phyloP scores from a whole-genome alignment of 2,797 vertebrate species.

The Myotis planiceps region DNA sequence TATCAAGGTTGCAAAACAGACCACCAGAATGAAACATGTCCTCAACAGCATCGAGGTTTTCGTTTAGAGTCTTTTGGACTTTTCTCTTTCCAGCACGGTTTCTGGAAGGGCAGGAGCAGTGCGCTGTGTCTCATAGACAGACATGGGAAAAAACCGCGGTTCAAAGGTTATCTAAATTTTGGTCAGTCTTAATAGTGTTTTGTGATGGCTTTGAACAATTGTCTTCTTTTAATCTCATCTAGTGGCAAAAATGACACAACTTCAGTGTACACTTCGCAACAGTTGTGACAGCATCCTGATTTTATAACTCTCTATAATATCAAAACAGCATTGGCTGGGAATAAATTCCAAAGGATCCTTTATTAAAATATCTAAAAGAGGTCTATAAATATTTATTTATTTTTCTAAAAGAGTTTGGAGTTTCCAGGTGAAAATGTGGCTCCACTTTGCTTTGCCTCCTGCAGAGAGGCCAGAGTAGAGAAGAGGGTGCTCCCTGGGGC shows the following conservation, averaged over 20 bases:
- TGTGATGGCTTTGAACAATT: constrained; percentile 97
- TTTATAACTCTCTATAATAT: constrained; percentile 96
- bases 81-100: constrained; percentile 87
- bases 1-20: constrained; percentile 92
- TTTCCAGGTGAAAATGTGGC: constrained; percentile 74
- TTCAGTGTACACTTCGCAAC: constrained; percentile 97
- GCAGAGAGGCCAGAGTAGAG: background rate
- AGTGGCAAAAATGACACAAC: constrained; percentile 98
- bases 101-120: constrained; percentile 84
- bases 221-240: constrained; percentile 96
- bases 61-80: constrained; percentile 99
- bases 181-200: constrained; percentile 97
- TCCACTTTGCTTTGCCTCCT: constrained; percentile 4
- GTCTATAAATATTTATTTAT: constrained; percentile 94
- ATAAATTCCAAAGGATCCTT: constrained; percentile 98
- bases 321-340: constrained; percentile 95
- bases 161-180: constrained; percentile 93
- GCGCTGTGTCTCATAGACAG: constrained; percentile 95
- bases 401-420: constrained; percentile 90
- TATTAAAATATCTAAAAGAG: constrained; percentile 98
- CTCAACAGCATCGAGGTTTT: constrained; percentile 87
- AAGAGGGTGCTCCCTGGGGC: background rate
- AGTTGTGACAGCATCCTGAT: constrained; percentile 95
- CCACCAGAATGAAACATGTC: constrained; percentile 93
- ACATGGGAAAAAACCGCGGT: constrained; percentile 88